A percentile compares a stretch with the other conserved stretches of the same genome.
Evolutionary conservation across 2,888 invertebrate genomes (phyloP).

Genomic region (Thalpophila matura): DNA sequence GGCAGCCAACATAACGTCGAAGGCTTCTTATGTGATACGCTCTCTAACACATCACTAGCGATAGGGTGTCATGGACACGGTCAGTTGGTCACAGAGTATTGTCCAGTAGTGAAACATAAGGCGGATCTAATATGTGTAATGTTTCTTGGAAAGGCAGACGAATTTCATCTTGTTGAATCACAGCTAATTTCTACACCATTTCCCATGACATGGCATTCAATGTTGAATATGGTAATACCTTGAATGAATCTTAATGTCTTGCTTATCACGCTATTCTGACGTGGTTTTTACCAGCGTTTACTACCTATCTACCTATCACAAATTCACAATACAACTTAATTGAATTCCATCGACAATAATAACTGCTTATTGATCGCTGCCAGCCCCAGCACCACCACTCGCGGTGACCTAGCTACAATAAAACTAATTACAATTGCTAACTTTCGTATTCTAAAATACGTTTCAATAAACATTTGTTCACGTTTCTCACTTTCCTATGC

Average conservation of each 20-base stretch:
- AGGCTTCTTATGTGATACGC: too few species aligned
- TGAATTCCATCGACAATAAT: constrained; percentile 10
- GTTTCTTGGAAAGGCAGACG: background rate
- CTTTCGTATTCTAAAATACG: constrained; percentile 12
- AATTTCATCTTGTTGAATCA: background rate
- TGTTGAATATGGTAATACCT: too few species aligned
- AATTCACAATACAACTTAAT: constrained; percentile 33
- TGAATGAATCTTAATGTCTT: too few species aligned
- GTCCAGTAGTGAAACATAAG: background rate
- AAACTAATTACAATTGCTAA: background rate
- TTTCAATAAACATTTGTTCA: background rate
- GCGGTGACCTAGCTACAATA: constrained; percentile 30
- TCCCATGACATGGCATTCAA: too few species aligned
- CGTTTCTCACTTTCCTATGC: background rate
- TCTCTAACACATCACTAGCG: too few species aligned
- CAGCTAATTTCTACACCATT: too few species aligned
- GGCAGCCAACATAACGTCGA: too few species aligned
- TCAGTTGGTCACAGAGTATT: background rate
- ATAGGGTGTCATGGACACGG: background rate
- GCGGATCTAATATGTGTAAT: background rate
- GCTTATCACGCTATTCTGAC: too few species aligned
- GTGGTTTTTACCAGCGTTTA: too few species aligned
- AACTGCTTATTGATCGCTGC: constrained; percentile 11
- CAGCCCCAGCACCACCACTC: background rate
- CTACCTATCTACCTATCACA: too few species aligned